Percentiles rank a stretch among this genome's conserved stretches.
These are phyloP conservation scores for Alitta virens DNA, from an alignment of 2,888 invertebrate genomes.

Conservation along the genomic window DNA sequence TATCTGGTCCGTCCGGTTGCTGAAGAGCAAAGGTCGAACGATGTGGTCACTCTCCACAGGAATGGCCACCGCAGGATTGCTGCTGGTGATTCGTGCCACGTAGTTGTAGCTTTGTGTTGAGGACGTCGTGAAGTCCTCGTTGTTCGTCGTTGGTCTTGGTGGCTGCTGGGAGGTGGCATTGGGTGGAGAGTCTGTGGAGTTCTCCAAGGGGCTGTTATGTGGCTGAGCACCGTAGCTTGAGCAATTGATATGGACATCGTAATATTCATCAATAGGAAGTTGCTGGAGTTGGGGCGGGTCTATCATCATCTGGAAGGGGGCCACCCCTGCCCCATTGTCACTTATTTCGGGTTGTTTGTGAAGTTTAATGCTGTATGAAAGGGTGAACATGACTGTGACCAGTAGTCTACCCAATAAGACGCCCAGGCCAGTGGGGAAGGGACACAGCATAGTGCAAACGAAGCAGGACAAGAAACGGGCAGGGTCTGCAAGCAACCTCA, in stretches of 20 bases:
- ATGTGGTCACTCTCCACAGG: constrained; percentile 7
- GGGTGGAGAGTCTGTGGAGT: too few relatives aligned
- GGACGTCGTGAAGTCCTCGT: too few relatives aligned
- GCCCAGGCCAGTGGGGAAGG: too few relatives aligned
- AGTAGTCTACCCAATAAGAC: too few relatives aligned
- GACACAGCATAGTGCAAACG: too few relatives aligned
- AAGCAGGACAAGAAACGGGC: too few relatives aligned
- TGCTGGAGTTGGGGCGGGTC: background rate
- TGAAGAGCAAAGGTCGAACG: background rate
- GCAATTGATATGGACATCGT: constrained; percentile 16
- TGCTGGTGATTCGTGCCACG: constrained; percentile 6
- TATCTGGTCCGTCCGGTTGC: constrained; percentile 6
- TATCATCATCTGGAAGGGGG: background rate
- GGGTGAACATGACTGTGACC: background rate
- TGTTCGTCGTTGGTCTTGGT: too few relatives aligned
- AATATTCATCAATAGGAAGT: background rate
- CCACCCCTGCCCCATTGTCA: background rate
- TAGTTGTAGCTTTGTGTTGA: background rate
- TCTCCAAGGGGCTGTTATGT: too few relatives aligned
- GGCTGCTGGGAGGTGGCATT: too few relatives aligned
- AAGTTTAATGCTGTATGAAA: background rate
- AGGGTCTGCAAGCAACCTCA: too few relatives aligned
- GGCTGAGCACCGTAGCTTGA: constrained; percentile 2
- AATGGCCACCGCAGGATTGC: constrained; percentile 5
- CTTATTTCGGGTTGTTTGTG: background rate